Percentiles rank a stretch among this genome's conserved stretches.
Evolutionary conservation across 2,797 vertebrate genomes (phyloP).

Genomic region (Gila robusta): DNA sequence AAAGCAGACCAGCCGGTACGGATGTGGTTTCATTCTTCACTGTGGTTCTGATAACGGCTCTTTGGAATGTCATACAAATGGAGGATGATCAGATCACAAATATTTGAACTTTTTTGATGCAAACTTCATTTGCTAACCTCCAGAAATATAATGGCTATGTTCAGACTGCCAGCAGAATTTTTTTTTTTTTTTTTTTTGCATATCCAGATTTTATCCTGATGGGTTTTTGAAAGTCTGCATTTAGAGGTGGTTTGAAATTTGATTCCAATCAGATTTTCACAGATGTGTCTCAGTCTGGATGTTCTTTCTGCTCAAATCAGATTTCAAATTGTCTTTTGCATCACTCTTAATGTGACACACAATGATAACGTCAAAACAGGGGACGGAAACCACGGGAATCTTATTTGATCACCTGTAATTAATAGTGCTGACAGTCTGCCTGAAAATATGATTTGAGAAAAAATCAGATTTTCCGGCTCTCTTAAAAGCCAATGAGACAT

Average conservation of each 20-base stretch:
- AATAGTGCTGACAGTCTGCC: too few species aligned
- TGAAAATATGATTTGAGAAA: too few species aligned
- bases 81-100: too few species aligned
- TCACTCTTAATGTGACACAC: not conserved
- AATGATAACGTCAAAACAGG: not conserved
- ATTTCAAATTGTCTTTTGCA: not conserved
- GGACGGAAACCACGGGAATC: not conserved
- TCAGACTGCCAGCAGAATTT: not conserved
- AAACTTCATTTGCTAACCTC: not conserved
- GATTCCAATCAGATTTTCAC: not conserved
- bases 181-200: not conserved
- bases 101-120: too few species aligned
- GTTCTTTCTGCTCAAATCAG: too few species aligned
- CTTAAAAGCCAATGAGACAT: not conserved
- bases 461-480: not conserved
- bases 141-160: not conserved
- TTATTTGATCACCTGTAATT: too few species aligned
- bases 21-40: too few species aligned
- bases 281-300: not conserved
- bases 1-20: too few species aligned
- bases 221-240: not conserved
- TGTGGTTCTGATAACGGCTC: not conserved
- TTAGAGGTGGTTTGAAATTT: not conserved
- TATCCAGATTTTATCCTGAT: not conserved
- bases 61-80: too few species aligned